phyloP scores from a whole-genome alignment of 1,140 invertebrate genomes.

The Drosophila pallidifrons region DNA sequence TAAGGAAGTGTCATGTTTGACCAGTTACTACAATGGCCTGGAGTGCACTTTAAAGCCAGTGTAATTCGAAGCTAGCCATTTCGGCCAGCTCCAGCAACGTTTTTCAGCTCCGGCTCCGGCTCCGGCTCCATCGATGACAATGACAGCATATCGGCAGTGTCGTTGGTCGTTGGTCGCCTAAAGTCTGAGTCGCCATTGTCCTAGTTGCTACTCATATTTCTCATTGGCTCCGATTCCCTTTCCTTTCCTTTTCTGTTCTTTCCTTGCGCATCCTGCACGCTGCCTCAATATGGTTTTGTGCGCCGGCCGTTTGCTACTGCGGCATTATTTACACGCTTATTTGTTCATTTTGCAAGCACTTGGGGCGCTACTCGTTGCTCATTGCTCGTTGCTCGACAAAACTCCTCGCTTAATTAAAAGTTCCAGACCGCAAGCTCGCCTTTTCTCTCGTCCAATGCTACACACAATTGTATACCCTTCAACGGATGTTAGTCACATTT shows the following conservation, averaged over 20 bases:
- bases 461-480: constrained; percentile 47
- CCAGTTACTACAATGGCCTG: constrained; percentile 50
- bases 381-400: constrained; percentile 33
- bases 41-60: constrained; percentile 69
- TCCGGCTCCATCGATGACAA: constrained; percentile 59
- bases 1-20: constrained; percentile 70
- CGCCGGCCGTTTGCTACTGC: constrained; percentile 29
- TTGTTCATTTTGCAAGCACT: constrained; percentile 75
- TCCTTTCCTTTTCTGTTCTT: constrained; percentile 2
- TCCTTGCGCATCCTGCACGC: not conserved
- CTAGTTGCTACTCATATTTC: constrained; percentile 66
- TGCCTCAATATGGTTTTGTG: constrained; percentile 44
- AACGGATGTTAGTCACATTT: constrained; percentile 18
- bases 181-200: constrained; percentile 54
- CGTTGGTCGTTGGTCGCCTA: constrained; percentile 18
- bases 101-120: constrained; percentile 21
- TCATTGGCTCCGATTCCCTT: constrained; percentile 24
- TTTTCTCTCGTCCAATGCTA: not conserved
- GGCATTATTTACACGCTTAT: constrained; percentile 81
- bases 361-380: constrained; percentile 33
- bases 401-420: constrained; percentile 80
- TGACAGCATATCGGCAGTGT: constrained; percentile 57
- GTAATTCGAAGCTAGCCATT: constrained; percentile 67
- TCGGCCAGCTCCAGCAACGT: constrained; percentile 2
- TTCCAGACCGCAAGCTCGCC: constrained; percentile 59